Evolutionary conservation across 1,140 invertebrate species (phyloP).

Genomic region (Gonioctena quinquepunctata): DNA sequence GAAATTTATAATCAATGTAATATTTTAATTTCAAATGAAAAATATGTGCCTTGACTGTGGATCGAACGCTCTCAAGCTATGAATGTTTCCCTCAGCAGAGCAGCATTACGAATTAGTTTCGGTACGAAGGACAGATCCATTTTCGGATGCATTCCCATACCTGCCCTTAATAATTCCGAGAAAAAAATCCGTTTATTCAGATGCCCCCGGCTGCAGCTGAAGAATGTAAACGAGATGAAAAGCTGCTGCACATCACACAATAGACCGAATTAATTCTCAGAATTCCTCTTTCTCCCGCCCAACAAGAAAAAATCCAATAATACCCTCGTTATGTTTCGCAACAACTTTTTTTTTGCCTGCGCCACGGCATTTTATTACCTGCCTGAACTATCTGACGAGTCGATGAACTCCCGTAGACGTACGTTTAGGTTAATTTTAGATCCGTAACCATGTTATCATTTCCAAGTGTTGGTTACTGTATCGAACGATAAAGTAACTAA

Average conservation of each 20-base stretch:
- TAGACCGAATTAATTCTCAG: not conserved
- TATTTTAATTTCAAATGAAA: too few relatives aligned
- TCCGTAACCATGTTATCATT: not conserved
- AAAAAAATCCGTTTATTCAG: not conserved
- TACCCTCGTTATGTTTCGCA: not conserved
- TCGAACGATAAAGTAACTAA: too few relatives aligned
- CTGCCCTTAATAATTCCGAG: not conserved
- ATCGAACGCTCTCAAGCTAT: too few relatives aligned
- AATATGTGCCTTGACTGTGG: too few relatives aligned
- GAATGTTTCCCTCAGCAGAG: too few relatives aligned
- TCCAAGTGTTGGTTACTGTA: too few relatives aligned
- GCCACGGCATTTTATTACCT: constrained; percentile 6
- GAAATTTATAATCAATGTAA: too few relatives aligned
- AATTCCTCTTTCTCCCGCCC: not conserved
- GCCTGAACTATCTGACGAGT: not conserved
- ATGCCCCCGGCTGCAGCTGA: not conserved
- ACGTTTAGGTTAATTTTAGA: not conserved
- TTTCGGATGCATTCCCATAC: too few relatives aligned
- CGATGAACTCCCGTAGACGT: not conserved
- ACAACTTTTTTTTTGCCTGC: not conserved
- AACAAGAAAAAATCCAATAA: not conserved
- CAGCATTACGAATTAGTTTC: too few relatives aligned
- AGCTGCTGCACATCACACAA: not conserved
- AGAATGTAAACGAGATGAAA: not conserved
- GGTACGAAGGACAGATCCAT: too few relatives aligned